Evolutionary conservation across 2,888 invertebrate genomes (phyloP), one percentile per base, ranked within the genome.

Genomic region (Xestia ashworthii): DNA sequence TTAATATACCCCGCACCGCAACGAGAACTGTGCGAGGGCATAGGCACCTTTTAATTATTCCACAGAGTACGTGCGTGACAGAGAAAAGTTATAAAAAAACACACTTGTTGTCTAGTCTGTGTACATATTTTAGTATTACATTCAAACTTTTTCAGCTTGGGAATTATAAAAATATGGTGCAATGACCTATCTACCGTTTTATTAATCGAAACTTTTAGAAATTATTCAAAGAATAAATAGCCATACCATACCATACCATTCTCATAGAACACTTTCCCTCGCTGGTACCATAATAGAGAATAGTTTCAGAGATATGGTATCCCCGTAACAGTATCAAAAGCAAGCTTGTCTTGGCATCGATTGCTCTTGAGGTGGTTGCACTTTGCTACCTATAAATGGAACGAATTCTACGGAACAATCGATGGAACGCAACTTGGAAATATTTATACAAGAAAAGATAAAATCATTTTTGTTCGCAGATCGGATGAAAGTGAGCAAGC

Each of bases 41-140:
- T 81, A 81, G 80, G 68, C 78, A 79, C 83, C 78, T 85, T 71
- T 87, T 88, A 87, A 87, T 88, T 87, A 87, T 88, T 87, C 81
- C 81, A 38, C 66, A 88, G 71, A 75, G 71, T 78, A 60, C 68
- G 74, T 84, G 85, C 85, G 85, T 85, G 85, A 84, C 87, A 75
- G 84, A 81, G 81, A 72, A 83, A 83, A 78, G 74, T 83, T 81
- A 60, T 70, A 74, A 76, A 85, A 84, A 85, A 85, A 81, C 72
- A 66, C 46, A 69, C 76, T 66, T 48, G 75, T 71, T 74, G 70
- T 84, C 87, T 87, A 85, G 81, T 75, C 53, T 38, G 69, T 74
- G 76, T 85, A 78, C 81, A 87, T 85, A 76, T 79, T 88, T 78
- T 75, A 85, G 75, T 76, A 77, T 69, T 38, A 69, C 38, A 48